Conservation (phyloP, 2,797 vertebrate genomes). For the Octomys mimax region DNA sequence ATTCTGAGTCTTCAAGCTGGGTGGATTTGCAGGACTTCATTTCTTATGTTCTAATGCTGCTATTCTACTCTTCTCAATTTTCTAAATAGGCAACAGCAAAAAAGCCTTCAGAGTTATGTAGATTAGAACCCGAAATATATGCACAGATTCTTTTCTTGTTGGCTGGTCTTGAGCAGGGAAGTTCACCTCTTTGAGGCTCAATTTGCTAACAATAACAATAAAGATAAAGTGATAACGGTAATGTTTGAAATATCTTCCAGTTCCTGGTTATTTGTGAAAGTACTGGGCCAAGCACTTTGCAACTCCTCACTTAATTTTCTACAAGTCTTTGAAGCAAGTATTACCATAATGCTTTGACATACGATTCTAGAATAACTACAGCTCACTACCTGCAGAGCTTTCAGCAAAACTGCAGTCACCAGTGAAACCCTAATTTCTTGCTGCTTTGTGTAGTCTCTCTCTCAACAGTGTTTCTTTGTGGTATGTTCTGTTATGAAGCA, state of each 20-base stretch:
- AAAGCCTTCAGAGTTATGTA: neutral
- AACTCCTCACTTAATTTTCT: neutral
- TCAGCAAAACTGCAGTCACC: neutral
- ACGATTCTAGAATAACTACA: neutral
- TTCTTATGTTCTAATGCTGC: constrained; percentile 52
- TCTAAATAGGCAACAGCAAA: neutral
- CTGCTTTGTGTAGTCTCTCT: neutral
- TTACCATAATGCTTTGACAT: neutral
- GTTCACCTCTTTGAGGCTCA: neutral
- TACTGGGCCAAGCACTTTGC: neutral
- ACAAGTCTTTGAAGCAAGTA: neutral
- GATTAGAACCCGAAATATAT: neutral
- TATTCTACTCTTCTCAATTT: neutral
- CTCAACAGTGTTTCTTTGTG: neutral
- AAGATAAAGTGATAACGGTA: neutral
- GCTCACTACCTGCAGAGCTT: neutral
- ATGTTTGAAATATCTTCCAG: neutral
- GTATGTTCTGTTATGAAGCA: neutral
- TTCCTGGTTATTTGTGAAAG: neutral
- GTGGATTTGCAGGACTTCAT: constrained; percentile 22
- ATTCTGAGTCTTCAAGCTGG: constrained; percentile 56
- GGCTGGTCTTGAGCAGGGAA: neutral
- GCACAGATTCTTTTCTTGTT: neutral
- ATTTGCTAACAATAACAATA: neutral
- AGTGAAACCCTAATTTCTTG: neutral